phyloP scores from a whole-genome alignment of 2,113 vertebrate species.

The Oncorhynchus kisutch region DNA sequence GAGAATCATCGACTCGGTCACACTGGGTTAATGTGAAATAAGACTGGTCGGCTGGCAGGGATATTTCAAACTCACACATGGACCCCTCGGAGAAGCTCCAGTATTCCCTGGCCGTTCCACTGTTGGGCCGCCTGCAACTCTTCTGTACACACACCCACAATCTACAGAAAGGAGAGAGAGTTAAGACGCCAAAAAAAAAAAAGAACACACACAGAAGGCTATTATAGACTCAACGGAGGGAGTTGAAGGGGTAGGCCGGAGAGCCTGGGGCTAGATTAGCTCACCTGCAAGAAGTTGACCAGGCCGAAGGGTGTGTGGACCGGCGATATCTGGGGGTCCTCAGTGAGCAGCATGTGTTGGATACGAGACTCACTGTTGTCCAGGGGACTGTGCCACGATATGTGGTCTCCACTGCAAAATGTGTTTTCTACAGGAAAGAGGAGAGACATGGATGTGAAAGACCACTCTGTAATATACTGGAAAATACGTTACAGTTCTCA shows the following conservation, averaged over 20 bases:
- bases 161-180: conserved; percentile 54
- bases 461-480: no score
- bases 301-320: conserved; percentile 93
- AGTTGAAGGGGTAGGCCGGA: no score
- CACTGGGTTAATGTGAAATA: conserved; percentile 19
- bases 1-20: conserved; percentile 21
- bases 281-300: conserved; percentile 92
- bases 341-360: conserved; percentile 98
- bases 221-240: background rate
- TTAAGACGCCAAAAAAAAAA: background rate
- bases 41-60: no score
- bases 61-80: conserved; percentile 80
- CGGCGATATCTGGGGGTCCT: conserved; percentile 94
- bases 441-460: no score
- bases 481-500: no score
- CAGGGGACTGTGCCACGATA: conserved; percentile 97
- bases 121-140: conserved; percentile 97
- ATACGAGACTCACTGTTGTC: conserved; percentile 99
- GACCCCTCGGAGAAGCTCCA: conserved; percentile 92
- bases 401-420: conserved; percentile 96
- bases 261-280: conserved; percentile 5
- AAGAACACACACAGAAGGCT: no score
- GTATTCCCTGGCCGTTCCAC: conserved; percentile 97
- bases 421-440: conserved; percentile 85
- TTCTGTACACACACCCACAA: conserved; percentile 96